Percentiles rank a stretch among this genome's conserved stretches.
Conservation (phyloP, 2,797 vertebrate species). For the Gallinago nigripennis region DNA sequence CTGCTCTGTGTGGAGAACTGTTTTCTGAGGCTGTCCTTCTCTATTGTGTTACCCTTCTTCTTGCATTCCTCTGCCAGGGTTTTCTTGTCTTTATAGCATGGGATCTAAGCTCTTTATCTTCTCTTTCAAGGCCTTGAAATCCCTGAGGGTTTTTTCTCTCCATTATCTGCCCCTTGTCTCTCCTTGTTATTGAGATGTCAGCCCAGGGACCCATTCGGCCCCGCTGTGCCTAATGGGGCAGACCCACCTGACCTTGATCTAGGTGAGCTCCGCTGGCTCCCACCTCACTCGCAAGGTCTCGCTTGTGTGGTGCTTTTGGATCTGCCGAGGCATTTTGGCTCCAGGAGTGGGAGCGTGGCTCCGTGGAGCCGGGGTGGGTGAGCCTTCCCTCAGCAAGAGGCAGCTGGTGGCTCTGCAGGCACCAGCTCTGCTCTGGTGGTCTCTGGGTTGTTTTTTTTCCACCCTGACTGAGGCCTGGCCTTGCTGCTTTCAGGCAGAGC, state of each 20-base stretch:
- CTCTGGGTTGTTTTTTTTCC: neutral
- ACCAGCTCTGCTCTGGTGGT: neutral
- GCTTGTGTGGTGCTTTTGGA: rapidly evolving
- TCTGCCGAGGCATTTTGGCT: neutral
- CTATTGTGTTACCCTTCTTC: neutral
- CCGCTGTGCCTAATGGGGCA: rapidly evolving
- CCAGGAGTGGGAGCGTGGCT: neutral
- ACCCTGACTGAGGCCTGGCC: neutral
- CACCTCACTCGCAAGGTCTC: rapidly evolving
- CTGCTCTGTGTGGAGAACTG: neutral
- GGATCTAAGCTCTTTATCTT: neutral
- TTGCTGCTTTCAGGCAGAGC: neutral
- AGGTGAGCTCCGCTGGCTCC: neutral
- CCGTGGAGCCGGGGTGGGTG: rapidly evolving
- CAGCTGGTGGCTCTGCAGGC: rapidly evolving
- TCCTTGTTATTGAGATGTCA: neutral
- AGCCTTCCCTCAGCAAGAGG: neutral
- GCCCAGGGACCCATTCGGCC: neutral
- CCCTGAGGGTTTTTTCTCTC: neutral
- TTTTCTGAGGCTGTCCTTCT: neutral
- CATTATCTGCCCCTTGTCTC: neutral
- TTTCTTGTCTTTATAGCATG: neutral
- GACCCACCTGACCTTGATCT: neutral
- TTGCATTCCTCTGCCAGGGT: neutral
- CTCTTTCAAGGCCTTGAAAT: neutral